Evolutionary conservation across 2,888 invertebrate species (phyloP), one percentile per base, ranked within the genome.

Genomic region (Pheosia gnoma): DNA sequence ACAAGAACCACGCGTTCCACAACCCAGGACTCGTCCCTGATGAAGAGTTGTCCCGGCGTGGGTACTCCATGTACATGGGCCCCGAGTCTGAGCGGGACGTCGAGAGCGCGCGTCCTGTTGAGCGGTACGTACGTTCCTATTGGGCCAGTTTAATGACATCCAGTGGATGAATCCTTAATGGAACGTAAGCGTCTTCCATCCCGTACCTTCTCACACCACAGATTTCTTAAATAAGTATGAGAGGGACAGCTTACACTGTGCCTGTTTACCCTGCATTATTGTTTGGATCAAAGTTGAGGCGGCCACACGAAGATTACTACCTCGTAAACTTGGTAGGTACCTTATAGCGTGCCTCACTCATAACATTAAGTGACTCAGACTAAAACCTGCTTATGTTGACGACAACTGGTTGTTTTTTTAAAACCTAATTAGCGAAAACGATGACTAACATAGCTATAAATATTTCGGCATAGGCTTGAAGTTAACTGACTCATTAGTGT

Each of bases 1-100:
- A 91, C 72, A 86, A 85, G 71, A 90, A 91, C 80, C 90, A 91
- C 82, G 90, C 93, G 39, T 93, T 91, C 88, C 88, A 90, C 80
- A 95, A 94, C 88, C 94, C 95, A 0, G 90, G 86, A 6, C 86
- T 95, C 54, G 83, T 89, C 3, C 94, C 95, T 1, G 94, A 94
- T 9, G 95, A 95, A 84, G 94, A 94, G 84, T 81, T 95, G 71
- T 90, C 94, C 39, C 88, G 94, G 10, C 93, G 95, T 55, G 95
- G 95, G 51, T 95, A 92, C 85, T 94, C 94, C 75, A 95, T 95
- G 94, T 95, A 95, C 85, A 84, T 86, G 75, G 88, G 86, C 8
- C 76, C 83, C 3, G 93, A 94, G 8, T 71, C 82, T 4, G 91
- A 91, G 7, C 79, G 76, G 0, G 90, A 92, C 70, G 76, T 89